Base-by-base conservation (phyloP, 2,888 invertebrate genomes). In the Willowsia nigromaculata region DNA sequence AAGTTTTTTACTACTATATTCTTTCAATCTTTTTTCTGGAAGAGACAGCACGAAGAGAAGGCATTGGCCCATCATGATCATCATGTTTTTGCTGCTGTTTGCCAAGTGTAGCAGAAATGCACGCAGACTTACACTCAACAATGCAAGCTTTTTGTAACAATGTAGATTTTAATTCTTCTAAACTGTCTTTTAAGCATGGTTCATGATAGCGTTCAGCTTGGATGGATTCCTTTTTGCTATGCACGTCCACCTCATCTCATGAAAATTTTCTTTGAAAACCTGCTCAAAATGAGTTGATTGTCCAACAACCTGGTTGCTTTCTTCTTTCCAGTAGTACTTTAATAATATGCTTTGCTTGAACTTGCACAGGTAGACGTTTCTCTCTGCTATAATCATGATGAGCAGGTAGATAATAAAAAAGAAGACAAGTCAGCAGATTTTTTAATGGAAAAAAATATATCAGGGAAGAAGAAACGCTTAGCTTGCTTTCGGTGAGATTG, bases 221-320 rank as follows among this genome's bases (percentile, higher is more conserved):
- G 59, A 27, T 56, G 56, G 25, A 6, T 56, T 2, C 56, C 2
- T 62, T 62, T 62, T 62, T 27, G 25, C 30, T 25, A 27, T 62
- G 59, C 59, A 62, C 59, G 59, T 62, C 11, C 11, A 62, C 25
- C 37, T 37, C 9, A 6, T 37, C 4, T 37, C 4, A 37, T 6
- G 9, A 76, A 74, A 62, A 76, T 59, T 76, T 76, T 37, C 74
- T 27, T 40, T 40, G 59, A 78, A 85, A 85, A 76, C 53, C 62
- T 78, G 76, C 78, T 78, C 59, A 74, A 74, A 56, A 74, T 50
- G 83, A 50, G 68, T 74, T 74, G 81, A 81, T 81, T 81, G 81
- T 81, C 81, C 81, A 81, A 81, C 81, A 78, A 81, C 56, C 53
- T 53, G 56, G 1, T 18, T n/a, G 18, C 27, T 62, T 37, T 30